Conservation (phyloP, 2,797 vertebrate genomes). For the Pogoniulus pusillus region DNA sequence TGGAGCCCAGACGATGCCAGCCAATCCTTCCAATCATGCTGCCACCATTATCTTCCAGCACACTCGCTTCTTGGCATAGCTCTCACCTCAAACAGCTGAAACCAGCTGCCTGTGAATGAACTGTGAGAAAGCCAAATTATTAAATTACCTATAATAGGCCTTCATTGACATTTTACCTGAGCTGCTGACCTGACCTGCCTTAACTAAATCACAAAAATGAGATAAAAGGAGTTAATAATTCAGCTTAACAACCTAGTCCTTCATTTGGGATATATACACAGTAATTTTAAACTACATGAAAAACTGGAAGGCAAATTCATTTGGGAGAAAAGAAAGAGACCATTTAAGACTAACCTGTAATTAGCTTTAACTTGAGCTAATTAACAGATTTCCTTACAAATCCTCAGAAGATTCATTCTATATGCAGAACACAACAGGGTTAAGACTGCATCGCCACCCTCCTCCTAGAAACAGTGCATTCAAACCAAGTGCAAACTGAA, state of each 20-base stretch:
- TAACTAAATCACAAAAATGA: neutral
- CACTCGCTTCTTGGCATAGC: neutral
- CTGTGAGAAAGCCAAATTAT: neutral
- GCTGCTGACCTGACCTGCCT: neutral
- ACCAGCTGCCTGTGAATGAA: neutral
- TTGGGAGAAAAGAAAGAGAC: slow-evolving; percentile 20
- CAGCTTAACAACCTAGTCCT: neutral
- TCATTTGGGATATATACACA: slow-evolving; percentile 4
- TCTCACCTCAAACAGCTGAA: neutral
- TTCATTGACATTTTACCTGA: neutral
- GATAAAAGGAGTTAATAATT: neutral
- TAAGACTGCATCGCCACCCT: neutral
- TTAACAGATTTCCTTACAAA: slow-evolving; percentile 44
- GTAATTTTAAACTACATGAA: slow-evolving; percentile 21
- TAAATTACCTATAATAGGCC: neutral
- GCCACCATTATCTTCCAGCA: neutral
- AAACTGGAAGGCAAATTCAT: slow-evolving; percentile 7
- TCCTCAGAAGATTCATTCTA: slow-evolving; percentile 9
- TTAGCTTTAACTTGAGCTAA: slow-evolving; percentile 56
- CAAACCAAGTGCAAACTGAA: neutral
- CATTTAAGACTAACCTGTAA: slow-evolving; percentile 54
- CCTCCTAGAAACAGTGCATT: neutral
- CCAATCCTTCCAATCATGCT: neutral
- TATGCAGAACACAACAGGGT: neutral
- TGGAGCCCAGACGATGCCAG: neutral